Conservation (phyloP, 2,113 vertebrate species). For the Neolamprologus longior region DNA sequence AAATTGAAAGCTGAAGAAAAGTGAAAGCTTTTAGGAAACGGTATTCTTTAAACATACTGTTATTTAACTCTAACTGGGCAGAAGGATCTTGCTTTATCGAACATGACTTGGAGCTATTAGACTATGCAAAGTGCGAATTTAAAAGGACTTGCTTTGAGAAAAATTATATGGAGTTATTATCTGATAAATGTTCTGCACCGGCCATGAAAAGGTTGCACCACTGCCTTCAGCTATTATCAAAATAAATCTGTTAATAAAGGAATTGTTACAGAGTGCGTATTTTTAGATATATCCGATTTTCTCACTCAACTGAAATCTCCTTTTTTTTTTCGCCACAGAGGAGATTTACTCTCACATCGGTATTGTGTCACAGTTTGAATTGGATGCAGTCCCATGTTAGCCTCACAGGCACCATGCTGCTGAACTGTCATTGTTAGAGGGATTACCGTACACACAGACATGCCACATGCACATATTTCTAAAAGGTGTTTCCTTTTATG, state of each 20-base stretch:
- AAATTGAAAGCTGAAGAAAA: background rate
- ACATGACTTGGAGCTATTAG: background rate
- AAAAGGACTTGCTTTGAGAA: background rate
- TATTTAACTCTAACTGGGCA: background rate
- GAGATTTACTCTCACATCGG: background rate
- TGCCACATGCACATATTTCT: background rate
- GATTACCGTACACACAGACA: background rate
- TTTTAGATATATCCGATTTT: background rate
- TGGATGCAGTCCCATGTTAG: background rate
- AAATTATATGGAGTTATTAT: background rate
- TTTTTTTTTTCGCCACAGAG: background rate
- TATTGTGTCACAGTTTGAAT: background rate
- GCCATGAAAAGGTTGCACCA: background rate
- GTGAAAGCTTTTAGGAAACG: background rate
- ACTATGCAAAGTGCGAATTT: background rate
- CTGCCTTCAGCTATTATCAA: background rate
- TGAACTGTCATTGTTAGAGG: background rate
- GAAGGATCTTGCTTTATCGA: background rate
- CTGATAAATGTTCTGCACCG: background rate
- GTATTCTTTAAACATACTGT: background rate
- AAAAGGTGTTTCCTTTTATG: background rate
- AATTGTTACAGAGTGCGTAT: rapidly evolving
- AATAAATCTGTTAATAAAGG: background rate
- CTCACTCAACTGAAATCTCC: background rate
- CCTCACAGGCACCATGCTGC: background rate